Conservation (phyloP, 2,797 vertebrate species). For the Mus minutoides region DNA sequence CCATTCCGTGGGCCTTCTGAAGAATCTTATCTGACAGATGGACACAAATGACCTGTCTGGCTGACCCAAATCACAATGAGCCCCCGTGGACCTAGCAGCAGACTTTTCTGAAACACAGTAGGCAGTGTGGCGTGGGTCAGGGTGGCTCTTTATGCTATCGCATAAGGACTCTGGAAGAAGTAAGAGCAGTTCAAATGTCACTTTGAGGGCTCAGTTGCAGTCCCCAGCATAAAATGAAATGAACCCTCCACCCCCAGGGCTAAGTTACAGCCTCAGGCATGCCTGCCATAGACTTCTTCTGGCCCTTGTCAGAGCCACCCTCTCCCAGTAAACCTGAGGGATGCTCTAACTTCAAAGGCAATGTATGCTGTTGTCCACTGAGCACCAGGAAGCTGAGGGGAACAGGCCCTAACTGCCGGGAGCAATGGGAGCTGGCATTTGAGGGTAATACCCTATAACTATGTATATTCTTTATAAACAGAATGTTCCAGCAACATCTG, state of each 20-base stretch:
- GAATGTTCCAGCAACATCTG: accelerated
- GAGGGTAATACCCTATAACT: not conserved
- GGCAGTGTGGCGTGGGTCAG: not conserved
- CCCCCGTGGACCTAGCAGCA: not conserved
- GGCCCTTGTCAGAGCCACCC: not conserved
- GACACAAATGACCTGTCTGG: conserved; percentile 4
- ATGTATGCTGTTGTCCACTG: not conserved
- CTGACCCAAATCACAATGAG: not conserved
- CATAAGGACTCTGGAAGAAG: not conserved
- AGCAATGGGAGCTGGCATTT: not conserved
- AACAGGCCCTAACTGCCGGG: not conserved
- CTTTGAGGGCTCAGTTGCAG: not conserved
- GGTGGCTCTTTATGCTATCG: not conserved
- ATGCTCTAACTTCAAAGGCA: not conserved
- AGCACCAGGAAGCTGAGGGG: not conserved
- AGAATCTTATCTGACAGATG: conserved; percentile 2
- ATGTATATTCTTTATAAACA: not conserved
- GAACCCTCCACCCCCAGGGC: not conserved
- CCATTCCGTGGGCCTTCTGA: not conserved
- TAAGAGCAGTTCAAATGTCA: not conserved
- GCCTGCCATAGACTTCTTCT: not conserved
- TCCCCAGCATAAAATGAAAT: not conserved
- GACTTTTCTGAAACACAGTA: not conserved
- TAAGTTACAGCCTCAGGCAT: not conserved
- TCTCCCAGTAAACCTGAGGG: not conserved